Evolutionary conservation across 2,797 vertebrate genomes (phyloP).

Genomic region (Ciconia nigra): DNA sequence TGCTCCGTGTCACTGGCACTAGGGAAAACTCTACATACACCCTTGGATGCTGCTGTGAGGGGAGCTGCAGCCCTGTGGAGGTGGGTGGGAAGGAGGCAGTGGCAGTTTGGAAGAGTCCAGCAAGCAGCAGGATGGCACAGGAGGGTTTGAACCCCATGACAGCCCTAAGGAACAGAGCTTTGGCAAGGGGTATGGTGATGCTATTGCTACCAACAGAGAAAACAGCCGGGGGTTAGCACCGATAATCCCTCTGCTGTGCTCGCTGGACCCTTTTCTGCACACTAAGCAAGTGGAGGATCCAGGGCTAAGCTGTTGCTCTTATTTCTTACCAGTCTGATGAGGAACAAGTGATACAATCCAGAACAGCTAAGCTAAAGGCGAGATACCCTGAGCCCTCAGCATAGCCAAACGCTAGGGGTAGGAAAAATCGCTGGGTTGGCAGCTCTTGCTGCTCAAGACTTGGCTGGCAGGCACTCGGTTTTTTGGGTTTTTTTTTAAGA

Average conservation of each 20-base stretch:
- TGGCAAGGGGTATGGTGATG: background rate
- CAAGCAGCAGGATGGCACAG: background rate
- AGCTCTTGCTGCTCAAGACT: background rate
- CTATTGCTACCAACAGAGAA: background rate
- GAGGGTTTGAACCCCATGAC: background rate
- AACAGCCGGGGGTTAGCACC: background rate
- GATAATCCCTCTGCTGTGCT: background rate
- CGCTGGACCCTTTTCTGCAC: background rate
- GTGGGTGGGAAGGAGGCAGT: background rate
- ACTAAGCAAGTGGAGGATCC: background rate
- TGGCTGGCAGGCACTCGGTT: fast-evolving
- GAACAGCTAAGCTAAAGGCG: background rate
- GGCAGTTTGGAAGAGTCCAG: background rate
- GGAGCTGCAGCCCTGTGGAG: background rate
- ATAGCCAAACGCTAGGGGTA: background rate
- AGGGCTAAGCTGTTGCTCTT: background rate
- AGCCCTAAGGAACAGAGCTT: background rate
- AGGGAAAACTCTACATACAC: background rate
- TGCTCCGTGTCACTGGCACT: background rate
- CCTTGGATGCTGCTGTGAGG: background rate
- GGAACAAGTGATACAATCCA: background rate
- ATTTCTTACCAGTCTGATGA: background rate
- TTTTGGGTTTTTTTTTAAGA: background rate
- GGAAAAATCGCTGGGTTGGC: background rate
- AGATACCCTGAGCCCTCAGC: background rate